Evolutionary conservation across 2,888 invertebrate genomes (phyloP).

Genomic region (Scrobipalpa atriplicella): DNA sequence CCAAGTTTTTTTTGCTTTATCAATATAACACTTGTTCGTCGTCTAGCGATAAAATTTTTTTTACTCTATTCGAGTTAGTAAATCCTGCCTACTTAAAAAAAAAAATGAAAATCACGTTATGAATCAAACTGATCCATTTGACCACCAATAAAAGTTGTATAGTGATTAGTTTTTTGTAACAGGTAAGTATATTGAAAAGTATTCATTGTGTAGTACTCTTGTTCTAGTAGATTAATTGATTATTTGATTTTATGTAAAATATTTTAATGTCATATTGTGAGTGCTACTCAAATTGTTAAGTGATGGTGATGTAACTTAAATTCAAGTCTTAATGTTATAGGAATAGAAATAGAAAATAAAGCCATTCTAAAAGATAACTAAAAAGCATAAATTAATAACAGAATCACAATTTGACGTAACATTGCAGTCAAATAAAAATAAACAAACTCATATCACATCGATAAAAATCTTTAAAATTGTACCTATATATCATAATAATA

Average conservation of each 20-base stretch:
- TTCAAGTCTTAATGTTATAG: background rate
- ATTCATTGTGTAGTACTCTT: background rate
- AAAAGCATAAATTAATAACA: slow-evolving; percentile 55
- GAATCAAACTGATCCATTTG: too few relatives aligned
- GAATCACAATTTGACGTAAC: slow-evolving; percentile 38
- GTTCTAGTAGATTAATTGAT: background rate
- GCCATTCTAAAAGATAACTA: slow-evolving; percentile 67
- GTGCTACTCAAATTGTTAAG: slow-evolving; percentile 18
- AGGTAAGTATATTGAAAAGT: background rate
- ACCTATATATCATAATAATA: too few relatives aligned
- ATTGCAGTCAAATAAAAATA: background rate
- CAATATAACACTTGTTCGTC: too few relatives aligned
- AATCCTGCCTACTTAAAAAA: too few relatives aligned
- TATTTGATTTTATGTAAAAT: background rate
- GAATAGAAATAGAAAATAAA: slow-evolving; percentile 48
- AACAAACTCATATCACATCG: too few relatives aligned
- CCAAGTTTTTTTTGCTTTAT: too few relatives aligned
- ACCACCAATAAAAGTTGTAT: too few relatives aligned
- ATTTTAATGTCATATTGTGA: background rate
- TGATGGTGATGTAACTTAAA: slow-evolving; percentile 5
- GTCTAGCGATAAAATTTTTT: too few relatives aligned
- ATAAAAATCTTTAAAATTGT: too few relatives aligned
- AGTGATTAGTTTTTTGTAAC: too few relatives aligned
- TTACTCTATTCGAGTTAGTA: too few relatives aligned
- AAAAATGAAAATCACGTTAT: too few relatives aligned